Base-by-base conservation (phyloP, 2,113 vertebrate genomes). In the Desmodus rotundus region DNA sequence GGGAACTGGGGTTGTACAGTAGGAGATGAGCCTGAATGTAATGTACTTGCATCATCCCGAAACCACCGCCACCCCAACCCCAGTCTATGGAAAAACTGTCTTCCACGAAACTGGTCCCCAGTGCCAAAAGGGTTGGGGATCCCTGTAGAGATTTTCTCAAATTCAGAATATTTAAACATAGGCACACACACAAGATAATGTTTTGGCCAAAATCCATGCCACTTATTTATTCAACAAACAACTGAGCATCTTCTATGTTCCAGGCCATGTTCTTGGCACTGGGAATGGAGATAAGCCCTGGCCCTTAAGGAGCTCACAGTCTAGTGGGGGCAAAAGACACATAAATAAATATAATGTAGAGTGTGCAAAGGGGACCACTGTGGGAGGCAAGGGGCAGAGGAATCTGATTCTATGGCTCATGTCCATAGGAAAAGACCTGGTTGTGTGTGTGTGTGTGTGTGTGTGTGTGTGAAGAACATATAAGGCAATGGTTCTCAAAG, bases 231-330 rank as follows among this genome's bases (percentile, higher is more conserved):
- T 96, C 58, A 94, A 94, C 58, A 92, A 87, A 92, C 36, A 95
- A 70, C 19, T 67, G 78, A 94, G 61, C 72, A 92, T 96, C 82
- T 96, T 95, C 36, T 87, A 73, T 87, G 63, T 93, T 95, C 52
- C 31, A 95, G 70, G 33, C 78, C 65, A 85, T 96, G 58, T 61
- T 45, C 47, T 72, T 95, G 90, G 73, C 56, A 65, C 81, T 96
- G 28, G 63, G 38, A 91, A 88, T 47, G 82, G 68, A 86, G 85
- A 52, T 74, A 95, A 86, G 91, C 28, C 86, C 97, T 96, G 78
- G 63, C 95, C 45, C 93, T 88, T 89, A 96, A 67, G 86, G 96
- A 96, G 96, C 96, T 96, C 82, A 97, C 96, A 97, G 47, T 97
- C 73, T 96, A 87, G 41, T 28, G 52, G 65, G 77, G 41, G 52